These are phyloP conservation scores for Melieria picta DNA, from an alignment of 2,888 invertebrate species.

Conservation along the genomic window DNA sequence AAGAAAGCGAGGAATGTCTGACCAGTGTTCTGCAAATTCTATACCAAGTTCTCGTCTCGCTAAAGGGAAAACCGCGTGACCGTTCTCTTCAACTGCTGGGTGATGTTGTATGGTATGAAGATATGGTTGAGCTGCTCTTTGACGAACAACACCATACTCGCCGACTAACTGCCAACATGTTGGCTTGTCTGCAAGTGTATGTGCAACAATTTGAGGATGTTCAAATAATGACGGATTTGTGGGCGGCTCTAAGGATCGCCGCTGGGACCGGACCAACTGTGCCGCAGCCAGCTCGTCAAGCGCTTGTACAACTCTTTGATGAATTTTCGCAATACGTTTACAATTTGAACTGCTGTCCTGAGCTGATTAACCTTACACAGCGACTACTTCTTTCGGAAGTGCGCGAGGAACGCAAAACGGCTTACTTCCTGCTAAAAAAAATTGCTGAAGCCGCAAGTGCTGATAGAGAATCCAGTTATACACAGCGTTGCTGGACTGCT, in stretches of 20 bases:
- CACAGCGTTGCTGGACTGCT: slow-evolving; percentile 20
- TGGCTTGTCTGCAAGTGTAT: slow-evolving; percentile 50
- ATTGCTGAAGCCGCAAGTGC: slow-evolving; percentile 18
- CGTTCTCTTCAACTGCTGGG: not conserved
- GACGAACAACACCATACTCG: slow-evolving; percentile 42
- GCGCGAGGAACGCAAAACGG: slow-evolving; percentile 54
- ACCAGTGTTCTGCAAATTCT: slow-evolving; percentile 37
- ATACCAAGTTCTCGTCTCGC: slow-evolving; percentile 32
- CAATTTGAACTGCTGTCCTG: slow-evolving; percentile 40
- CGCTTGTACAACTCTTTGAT: slow-evolving; percentile 53
- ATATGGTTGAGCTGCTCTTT: too few relatives aligned
- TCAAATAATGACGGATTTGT: slow-evolving; percentile 47
- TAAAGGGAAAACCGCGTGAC: not conserved
- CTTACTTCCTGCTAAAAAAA: slow-evolving; percentile 52
- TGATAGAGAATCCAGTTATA: not conserved
- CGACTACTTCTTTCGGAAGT: slow-evolving; percentile 47
- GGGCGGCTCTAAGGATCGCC: slow-evolving; percentile 45
- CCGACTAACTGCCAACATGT: slow-evolving; percentile 45
- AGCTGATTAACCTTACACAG: slow-evolving; percentile 46
- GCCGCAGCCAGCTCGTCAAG: slow-evolving; percentile 44
- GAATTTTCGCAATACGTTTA: slow-evolving; percentile 46
- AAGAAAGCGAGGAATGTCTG: slow-evolving; percentile 22
- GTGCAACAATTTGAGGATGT: slow-evolving; percentile 46
- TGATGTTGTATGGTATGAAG: too few relatives aligned
- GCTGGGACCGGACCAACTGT: slow-evolving; percentile 28